Base-by-base conservation (phyloP, 1,140 invertebrate species). In the Cryptotermes secundus region DNA sequence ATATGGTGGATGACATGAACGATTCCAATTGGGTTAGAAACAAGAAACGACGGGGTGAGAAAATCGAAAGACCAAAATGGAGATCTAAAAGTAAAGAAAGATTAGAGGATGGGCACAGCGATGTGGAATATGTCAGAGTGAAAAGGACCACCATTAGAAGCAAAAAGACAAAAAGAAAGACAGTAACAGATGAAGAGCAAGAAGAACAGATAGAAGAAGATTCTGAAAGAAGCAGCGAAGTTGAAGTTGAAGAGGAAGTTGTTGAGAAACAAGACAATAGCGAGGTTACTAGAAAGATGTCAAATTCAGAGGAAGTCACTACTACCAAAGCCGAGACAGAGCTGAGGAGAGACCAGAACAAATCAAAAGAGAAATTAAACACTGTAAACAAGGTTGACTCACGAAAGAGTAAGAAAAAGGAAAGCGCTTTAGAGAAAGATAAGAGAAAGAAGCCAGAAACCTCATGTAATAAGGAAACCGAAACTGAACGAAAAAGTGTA, bases 121-220 rank as follows among this genome's bases (percentile, higher is more conserved):
- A n/a, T 22, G 80, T 34, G 12, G 80, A 80, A 22, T 84, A 84
- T n/a, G 38, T 31, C 3, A 49, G 12, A 53, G 72, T 49, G 59
- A 84, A 84, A 36, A 65, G 45, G 34, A 84, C 36, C 7, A 84
- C 38, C 12, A 81, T 31, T 10, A 81, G 79, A 34, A 65, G 35
- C 22, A 72, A 81, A 35, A 81, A 81, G 49, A 84, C n/a, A 31
- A 82, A 34, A 10, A 49, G 38, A 31, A 83, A 83, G 22, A 83
- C 49, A 9, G 53, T 49, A 45, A 79, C 53, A 24, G 83, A 79
- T 34, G 72, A 83, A 38, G 53, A 79, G 72, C 59, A 72, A 72
- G 59, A n/a, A 12, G n/a, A n/a, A 7, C 12, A 79, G 7, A 26
- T n/a, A 72, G 59, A n/a, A 31, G 59, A 31, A 26, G 7, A 38